These are phyloP conservation scores for Drosophila punjabiensis DNA, from an alignment of 1,140 invertebrate genomes.

Conservation along the genomic window DNA sequence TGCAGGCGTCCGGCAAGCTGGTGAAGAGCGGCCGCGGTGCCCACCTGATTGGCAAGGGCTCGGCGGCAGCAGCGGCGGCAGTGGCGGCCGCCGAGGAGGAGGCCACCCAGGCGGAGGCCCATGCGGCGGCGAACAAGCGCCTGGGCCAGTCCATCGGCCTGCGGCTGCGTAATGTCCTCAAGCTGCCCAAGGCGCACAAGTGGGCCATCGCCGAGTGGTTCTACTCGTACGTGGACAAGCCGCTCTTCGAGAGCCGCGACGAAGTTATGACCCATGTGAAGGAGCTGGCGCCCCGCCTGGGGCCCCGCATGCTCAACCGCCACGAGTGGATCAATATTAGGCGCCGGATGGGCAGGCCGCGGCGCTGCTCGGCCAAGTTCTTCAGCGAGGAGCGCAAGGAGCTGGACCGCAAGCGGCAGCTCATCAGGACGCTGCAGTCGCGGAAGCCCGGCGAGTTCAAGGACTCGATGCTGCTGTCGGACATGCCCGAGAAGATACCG, in stretches of 20 bases:
- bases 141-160: constrained; percentile 96
- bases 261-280: constrained; percentile 98
- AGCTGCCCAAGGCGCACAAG: constrained; percentile 99
- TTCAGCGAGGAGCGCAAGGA: constrained; percentile 97
- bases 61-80: constrained; percentile 37
- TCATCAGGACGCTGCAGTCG: constrained; percentile 97
- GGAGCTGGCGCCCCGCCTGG: constrained; percentile 97
- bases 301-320: constrained; percentile 93
- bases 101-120: constrained; percentile 46
- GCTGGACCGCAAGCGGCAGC: constrained; percentile 94
- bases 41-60: constrained; percentile 21
- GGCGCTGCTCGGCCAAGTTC: constrained; percentile 97
- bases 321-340: constrained; percentile 98
- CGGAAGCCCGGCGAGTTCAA: constrained; percentile 90
- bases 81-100: constrained; percentile 42
- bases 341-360: constrained; percentile 98
- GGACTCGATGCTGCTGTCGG: constrained; percentile 90
- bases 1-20: not conserved
- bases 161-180: constrained; percentile 97
- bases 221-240: constrained; percentile 98
- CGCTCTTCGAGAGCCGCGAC: constrained; percentile 97
- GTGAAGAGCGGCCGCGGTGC: constrained; percentile 11
- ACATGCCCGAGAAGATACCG: constrained; percentile 98
- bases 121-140: constrained; percentile 71
- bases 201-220: constrained; percentile 99